A percentile compares a stretch with the other conserved stretches of the same genome.
These are phyloP conservation scores for Chloroceryle inda DNA, from an alignment of 2,797 vertebrate species.

Conservation along the genomic window DNA sequence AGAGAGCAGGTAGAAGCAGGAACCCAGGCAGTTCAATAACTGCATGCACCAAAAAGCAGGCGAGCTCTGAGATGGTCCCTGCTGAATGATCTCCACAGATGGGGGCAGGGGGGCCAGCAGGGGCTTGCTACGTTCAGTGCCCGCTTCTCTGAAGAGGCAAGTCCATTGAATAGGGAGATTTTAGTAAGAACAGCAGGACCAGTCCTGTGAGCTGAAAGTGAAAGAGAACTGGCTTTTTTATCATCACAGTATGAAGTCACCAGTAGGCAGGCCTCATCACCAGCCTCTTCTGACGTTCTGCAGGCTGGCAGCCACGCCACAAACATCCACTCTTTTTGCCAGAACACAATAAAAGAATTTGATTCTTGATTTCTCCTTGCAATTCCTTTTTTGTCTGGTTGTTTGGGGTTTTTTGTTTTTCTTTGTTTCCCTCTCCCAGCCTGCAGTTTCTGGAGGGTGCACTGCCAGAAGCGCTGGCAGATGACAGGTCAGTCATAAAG, in stretches of 20 bases:
- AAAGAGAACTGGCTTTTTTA: background rate
- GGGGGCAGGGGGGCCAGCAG: background rate
- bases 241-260: background rate
- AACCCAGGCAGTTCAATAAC: background rate
- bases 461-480: background rate
- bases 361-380: background rate
- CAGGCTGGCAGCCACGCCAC: background rate
- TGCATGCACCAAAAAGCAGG: background rate
- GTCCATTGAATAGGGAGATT: background rate
- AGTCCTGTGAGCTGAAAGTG: background rate
- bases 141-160: background rate
- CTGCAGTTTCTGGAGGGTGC: background rate
- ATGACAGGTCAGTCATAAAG: background rate
- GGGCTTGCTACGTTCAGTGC: background rate
- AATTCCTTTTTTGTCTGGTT: background rate
- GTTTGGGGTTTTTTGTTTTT: too few relatives aligned
- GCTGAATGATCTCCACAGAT: background rate
- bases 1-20: constrained; percentile 2
- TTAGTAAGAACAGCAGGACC: background rate
- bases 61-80: background rate
- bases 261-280: background rate
- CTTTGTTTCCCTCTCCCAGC: background rate
- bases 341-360: background rate
- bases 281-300: background rate
- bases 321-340: background rate